Evolutionary conservation across 2,888 invertebrate species (phyloP), one percentile per base, ranked within the genome.

Genomic region (Heliconius erato): DNA sequence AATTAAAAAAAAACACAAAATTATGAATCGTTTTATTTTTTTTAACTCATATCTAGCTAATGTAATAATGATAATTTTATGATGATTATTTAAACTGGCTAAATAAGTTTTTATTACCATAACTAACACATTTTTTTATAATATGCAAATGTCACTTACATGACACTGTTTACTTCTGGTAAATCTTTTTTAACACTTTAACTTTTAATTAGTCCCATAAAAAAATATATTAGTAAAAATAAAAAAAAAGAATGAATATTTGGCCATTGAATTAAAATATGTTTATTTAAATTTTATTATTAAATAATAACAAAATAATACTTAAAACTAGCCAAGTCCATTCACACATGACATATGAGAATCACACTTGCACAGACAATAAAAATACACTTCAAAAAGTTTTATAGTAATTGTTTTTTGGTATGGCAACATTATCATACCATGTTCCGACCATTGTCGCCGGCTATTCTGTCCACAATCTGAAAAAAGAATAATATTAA

Each of bases 391-490:
- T 72, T 72, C 2, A 49, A 44, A 72, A 72, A 49, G 72, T 72
- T 87, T 87, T 83, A 76, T 35, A 90, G 89, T 91, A 72, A 69
- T 83, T 76, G 85, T 86, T 77, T 83, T 85, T 86, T 77, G 85
- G 83, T 87, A 87, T 89, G 88, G 86, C 87, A 89, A 89, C 90
- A 91, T 90, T 93, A 94, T 97, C 97, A 98, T 96, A 98, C 98
- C 96, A 97, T 98, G 91, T 98, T 98, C 88, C 98, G 97, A 84
- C 97, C 97, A 85, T 97, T 97, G 92, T 98, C 98, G 74, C 98
- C 98, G 49, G 98, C 98, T 93, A 98, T 96, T 95, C 97, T 97
- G 93, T 98, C 97, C 87, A 98, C 97, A 88, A 98, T 90, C 98
- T 98, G 94, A 85, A 96, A 97, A 88, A 88, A 89, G 87, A 89